These are phyloP conservation scores for Varroa destructor DNA, from an alignment of 1,140 invertebrate genomes.

Conservation along the genomic window DNA sequence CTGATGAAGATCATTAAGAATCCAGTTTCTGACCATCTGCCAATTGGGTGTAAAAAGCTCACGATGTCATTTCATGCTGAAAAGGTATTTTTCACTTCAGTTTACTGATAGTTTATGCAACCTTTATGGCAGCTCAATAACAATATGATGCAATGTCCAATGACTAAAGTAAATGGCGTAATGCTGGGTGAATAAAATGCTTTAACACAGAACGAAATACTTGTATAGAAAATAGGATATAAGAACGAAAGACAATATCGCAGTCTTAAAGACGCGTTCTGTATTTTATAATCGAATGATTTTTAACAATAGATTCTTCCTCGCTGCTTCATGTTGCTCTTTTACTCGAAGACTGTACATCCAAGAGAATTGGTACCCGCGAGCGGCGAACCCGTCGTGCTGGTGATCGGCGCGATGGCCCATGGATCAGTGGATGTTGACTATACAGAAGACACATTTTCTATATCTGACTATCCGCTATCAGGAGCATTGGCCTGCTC, in stretches of 20 bases:
- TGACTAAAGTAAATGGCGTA: not conserved
- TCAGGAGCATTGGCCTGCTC: constrained; percentile 89
- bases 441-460: constrained; percentile 76
- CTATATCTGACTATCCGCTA: constrained; percentile 88
- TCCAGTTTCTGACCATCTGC: constrained; percentile 82
- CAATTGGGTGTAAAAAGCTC: constrained; percentile 82
- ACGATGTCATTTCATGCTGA: constrained; percentile 76
- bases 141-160: not conserved
- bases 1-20: constrained; percentile 95
- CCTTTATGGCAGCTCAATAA: not conserved
- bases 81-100: constrained; percentile 43
- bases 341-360: constrained; percentile 42
- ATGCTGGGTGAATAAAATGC: too few species aligned
- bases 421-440: constrained; percentile 80
- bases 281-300: too few species aligned
- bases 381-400: constrained; percentile 64
- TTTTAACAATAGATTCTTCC: too few species aligned
- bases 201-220: too few species aligned
- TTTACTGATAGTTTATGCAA: not conserved
- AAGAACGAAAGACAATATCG: too few species aligned
- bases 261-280: too few species aligned
- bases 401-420: constrained; percentile 92
- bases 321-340: too few species aligned
- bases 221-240: too few species aligned
- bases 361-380: constrained; percentile 64